A percentile compares a stretch with the other conserved stretches of the same genome.
Conservation (phyloP, 2,888 invertebrate species). For the Dynastes maya region DNA sequence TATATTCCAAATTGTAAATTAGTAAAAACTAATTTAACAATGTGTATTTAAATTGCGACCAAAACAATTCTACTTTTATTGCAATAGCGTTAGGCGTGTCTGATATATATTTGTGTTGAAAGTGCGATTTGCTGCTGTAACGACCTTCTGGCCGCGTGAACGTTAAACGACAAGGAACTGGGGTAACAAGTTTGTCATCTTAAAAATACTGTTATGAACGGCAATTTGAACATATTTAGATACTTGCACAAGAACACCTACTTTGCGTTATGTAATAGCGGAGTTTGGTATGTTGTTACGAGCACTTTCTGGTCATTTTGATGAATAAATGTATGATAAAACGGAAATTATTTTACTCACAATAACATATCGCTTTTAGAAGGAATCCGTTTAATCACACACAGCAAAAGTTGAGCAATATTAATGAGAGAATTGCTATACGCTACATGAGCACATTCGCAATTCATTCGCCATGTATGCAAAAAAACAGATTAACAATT, state of each 20-base stretch:
- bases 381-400: neutral
- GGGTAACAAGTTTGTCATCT: conserved; percentile 50
- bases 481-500: too few relatives aligned
- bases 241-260: conserved; percentile 39
- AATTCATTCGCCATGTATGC: too few relatives aligned
- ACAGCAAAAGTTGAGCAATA: too few relatives aligned
- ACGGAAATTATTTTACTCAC: neutral
- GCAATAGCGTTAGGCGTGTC: conserved; percentile 36
- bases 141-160: conserved; percentile 43
- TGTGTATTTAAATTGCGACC: conserved; percentile 6
- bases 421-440: too few relatives aligned
- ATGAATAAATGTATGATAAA: neutral
- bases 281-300: conserved; percentile 9
- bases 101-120: conserved; percentile 38
- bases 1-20: neutral
- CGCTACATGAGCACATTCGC: too few relatives aligned
- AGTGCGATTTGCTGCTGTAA: conserved; percentile 35
- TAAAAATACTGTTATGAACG: conserved; percentile 36
- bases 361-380: neutral
- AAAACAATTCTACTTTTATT: conserved; percentile 32
- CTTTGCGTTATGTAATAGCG: conserved; percentile 24
- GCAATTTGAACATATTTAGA: conserved; percentile 24
- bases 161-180: conserved; percentile 48
- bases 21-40: conserved; percentile 1
- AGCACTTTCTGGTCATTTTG: neutral